phyloP scores from a whole-genome alignment of 2,888 invertebrate species.

The Eupithecia abbreviata region DNA sequence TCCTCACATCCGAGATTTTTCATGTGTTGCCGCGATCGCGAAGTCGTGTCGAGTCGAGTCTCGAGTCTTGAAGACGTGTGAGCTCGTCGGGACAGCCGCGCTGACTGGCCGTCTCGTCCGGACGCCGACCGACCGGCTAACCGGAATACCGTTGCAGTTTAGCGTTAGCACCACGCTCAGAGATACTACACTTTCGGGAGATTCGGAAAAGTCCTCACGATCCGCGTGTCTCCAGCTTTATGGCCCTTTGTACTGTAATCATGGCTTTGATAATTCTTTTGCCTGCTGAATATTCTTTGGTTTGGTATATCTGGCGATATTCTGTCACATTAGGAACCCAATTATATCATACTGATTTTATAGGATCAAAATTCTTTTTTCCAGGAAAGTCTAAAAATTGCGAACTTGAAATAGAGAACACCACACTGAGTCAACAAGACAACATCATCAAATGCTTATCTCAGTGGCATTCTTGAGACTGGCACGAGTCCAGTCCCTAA shows the following conservation, averaged over 20 bases:
- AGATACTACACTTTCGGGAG: conserved; percentile 19
- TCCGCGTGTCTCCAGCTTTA: not conserved
- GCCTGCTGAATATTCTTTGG: not conserved
- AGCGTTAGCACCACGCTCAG: conserved; percentile 50
- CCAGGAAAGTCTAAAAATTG: not conserved
- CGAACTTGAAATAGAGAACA: not conserved
- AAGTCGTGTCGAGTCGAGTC: not conserved
- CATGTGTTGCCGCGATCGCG: conserved; percentile 20
- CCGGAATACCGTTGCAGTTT: conserved; percentile 43
- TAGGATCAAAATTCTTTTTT: not conserved
- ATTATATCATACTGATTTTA: not conserved
- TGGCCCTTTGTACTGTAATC: not conserved
- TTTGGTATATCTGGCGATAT: not conserved
- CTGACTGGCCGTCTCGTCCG: conserved; percentile 53
- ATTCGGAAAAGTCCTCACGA: conserved; percentile 17
- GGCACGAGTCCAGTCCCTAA: conserved; percentile 66
- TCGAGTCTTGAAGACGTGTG: conserved; percentile 45
- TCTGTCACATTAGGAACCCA: not conserved
- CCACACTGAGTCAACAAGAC: not conserved
- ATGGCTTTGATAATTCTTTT: not conserved
- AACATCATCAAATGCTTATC: conserved; percentile 2
- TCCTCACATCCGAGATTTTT: not conserved
- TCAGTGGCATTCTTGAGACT: conserved; percentile 49
- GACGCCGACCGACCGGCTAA: conserved; percentile 11
- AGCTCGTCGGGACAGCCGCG: conserved; percentile 54